Base-by-base conservation (phyloP, 1,140 invertebrate genomes). In the Philopotamus ludificatus region DNA sequence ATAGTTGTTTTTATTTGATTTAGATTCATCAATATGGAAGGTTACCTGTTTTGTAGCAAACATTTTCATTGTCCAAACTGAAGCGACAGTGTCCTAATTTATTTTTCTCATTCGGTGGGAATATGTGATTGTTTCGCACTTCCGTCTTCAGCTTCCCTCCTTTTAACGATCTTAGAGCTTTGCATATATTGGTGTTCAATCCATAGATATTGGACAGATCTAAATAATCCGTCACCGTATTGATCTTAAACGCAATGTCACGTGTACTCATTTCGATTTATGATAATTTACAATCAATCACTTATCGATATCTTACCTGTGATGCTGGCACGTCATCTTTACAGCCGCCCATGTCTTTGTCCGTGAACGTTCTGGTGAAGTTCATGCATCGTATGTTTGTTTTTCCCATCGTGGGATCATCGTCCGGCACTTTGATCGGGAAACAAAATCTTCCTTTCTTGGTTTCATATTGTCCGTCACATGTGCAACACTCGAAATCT, bases 121-220 rank as follows among this genome's bases (percentile, higher is more conserved):
- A 81, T 4, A 74, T 70, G 15, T 66, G 68, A 25, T 73, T 67
- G 3, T 76, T 72, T 34, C 53, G 64, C 2, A 45, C 23, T 4
- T 76, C 67, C 7, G 75, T 72, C 28, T 72, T 71, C 3, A 85
- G 67, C 49, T 73, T 74, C 16, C 84, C 84, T 2, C 73, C 74
- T 41, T 73, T 61, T 28, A 81, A 81, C 2, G 71, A 65, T 7
- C 84, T 75, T 16, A 85, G 71, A 21, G 73, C 63, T 1, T 72
- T 71, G 16, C 81, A 74, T 55, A 80, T 77, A 1, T 74, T 71
- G 21, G 75, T 12, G 3, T 75, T 81, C 0, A 84, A 87, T 0
- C 89, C 89, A 67, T 92, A 92, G 44, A 90, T 79, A 22, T 81
- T 82, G 0, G 88, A 90, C 3, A 77, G 87, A 75, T 91, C 89